These are phyloP conservation scores for Agriopis leucophaearia DNA, from an alignment of 2,888 invertebrate species.

Conservation along the genomic window DNA sequence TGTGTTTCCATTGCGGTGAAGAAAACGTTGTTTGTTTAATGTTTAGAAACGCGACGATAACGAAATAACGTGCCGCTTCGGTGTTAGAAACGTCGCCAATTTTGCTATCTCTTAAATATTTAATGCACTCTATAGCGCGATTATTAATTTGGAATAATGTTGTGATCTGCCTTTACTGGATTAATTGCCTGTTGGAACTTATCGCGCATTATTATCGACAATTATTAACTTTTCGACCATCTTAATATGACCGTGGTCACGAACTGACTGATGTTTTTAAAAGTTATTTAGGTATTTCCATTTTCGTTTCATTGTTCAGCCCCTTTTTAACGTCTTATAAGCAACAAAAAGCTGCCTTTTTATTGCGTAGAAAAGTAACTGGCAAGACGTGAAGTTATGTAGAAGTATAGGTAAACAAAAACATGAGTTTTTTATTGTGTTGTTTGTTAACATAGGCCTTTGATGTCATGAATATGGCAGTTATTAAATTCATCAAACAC, in stretches of 20 bases:
- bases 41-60: slow-evolving; percentile 41
- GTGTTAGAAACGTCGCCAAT: slow-evolving; percentile 33
- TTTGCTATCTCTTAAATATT: slow-evolving; percentile 31
- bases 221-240: too few species aligned
- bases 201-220: too few species aligned
- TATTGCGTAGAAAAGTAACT: neutral
- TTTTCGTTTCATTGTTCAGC: too few species aligned
- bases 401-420: too few species aligned
- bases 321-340: too few species aligned
- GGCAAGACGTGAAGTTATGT: neutral
- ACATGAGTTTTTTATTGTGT: neutral
- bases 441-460: neutral
- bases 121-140: slow-evolving; percentile 19
- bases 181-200: too few species aligned
- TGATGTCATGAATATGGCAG: neutral
- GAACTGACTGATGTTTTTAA: too few species aligned
- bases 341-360: too few species aligned
- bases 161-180: neutral
- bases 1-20: slow-evolving; percentile 5
- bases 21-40: slow-evolving; percentile 42
- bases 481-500: slow-evolving; percentile 35
- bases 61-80: slow-evolving; percentile 31
- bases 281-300: too few species aligned
- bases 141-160: slow-evolving; percentile 10
- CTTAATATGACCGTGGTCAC: too few species aligned